Evolutionary conservation across 2,797 vertebrate genomes (phyloP).

Genomic region (Benthosema pterotum): DNA sequence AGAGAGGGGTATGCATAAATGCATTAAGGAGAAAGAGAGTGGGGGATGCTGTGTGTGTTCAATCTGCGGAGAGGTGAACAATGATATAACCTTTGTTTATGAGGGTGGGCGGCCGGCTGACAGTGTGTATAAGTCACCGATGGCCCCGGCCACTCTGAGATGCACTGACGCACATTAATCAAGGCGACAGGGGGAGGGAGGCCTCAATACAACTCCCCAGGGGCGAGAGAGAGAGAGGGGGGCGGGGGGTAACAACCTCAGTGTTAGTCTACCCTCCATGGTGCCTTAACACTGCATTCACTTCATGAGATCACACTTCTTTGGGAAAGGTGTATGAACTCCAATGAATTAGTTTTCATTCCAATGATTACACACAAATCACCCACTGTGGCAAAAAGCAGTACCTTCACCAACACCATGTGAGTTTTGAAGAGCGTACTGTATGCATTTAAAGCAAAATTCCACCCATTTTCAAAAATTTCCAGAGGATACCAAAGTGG

Average conservation of each 20-base stretch:
- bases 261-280: slow-evolving; percentile 51
- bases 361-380: too few relatives aligned
- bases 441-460: too few relatives aligned
- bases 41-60: slow-evolving; percentile 24
- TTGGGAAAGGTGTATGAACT: slow-evolving; percentile 39
- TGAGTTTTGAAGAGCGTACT: too few relatives aligned
- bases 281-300: slow-evolving; percentile 19
- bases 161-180: slow-evolving; percentile 68
- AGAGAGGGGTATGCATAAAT: slow-evolving; percentile 36
- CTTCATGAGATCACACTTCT: slow-evolving; percentile 37
- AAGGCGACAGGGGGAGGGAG: slow-evolving; percentile 44
- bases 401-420: too few relatives aligned
- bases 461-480: too few relatives aligned
- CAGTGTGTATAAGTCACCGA: slow-evolving; percentile 71
- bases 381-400: too few relatives aligned
- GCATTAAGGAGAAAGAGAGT: slow-evolving; percentile 36
- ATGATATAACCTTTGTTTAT: slow-evolving; percentile 72
- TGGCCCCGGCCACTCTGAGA: slow-evolving; percentile 55
- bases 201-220: slow-evolving; percentile 47
- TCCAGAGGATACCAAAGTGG: too few relatives aligned
- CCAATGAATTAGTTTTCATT: slow-evolving; percentile 3
- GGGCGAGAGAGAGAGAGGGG: not conserved
- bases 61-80: slow-evolving; percentile 37
- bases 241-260: slow-evolving; percentile 47
- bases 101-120: slow-evolving; percentile 61